Percentiles rank a stretch among this genome's conserved stretches.
These are phyloP conservation scores for Rhinichthys osculus DNA, from an alignment of 2,797 vertebrate genomes.

Conservation along the genomic window DNA sequence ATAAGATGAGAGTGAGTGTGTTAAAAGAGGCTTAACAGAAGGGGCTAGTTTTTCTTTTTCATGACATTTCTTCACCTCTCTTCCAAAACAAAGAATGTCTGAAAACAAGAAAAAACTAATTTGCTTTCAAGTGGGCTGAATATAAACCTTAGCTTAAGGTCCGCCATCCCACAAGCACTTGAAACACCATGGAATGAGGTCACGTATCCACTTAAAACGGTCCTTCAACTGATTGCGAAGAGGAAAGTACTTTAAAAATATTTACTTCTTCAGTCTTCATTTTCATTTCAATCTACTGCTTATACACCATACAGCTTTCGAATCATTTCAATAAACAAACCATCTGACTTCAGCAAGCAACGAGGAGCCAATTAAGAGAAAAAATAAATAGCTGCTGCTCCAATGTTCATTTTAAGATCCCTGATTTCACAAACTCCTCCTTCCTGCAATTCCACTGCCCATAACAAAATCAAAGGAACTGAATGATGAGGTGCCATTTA, in stretches of 20 bases:
- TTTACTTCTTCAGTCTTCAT: constrained; percentile 4
- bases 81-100: constrained; percentile 6
- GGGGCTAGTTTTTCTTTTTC: background rate
- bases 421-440: background rate
- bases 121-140: background rate
- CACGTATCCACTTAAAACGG: constrained; percentile 11
- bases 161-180: background rate
- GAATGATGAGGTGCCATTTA: background rate
- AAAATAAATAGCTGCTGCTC: background rate
- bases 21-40: background rate
- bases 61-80: background rate
- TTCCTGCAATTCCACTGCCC: background rate
- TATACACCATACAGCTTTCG: background rate
- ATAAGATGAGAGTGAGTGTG: background rate
- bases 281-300: constrained; percentile 1
- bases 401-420: background rate
- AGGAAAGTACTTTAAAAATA: background rate
- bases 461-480: background rate
- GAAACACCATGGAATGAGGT: constrained; percentile 6
- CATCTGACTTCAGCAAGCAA: background rate
- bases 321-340: background rate
- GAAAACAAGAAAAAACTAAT: background rate
- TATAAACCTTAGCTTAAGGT: background rate
- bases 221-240: constrained; percentile 9
- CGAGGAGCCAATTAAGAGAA: background rate